Evolutionary conservation across 2,797 vertebrate genomes (phyloP), one percentile per base, ranked within the genome.

Genomic region (Paramormyrops hopkinsi): DNA sequence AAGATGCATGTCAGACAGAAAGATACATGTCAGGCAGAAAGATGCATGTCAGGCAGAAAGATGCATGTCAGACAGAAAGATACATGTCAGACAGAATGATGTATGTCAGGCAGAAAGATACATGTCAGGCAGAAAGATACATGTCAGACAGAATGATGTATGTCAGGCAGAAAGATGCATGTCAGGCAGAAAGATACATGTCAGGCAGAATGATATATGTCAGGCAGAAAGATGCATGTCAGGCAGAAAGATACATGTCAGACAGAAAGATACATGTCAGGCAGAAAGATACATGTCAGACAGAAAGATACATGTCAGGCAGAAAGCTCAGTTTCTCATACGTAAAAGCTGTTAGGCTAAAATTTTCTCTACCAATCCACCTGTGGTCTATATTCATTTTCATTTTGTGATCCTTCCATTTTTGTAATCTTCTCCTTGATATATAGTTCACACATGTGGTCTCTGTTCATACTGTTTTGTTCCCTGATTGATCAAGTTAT

Each of bases 81-180:
- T 46, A n/a, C 87, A 87, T 69, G n/a, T 69, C 46, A 48, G 46
- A 2, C 46, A 8, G 46, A 8, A 48, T 8, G 46, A 48, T 8
- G 0, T 7, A 48, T 48, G 5, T 46, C 44, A 46, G 6, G 6
- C 44, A 6, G 89, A 33, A 87, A 87, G 51, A 65, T 46, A n/a
- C 87, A 87, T 69, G n/a, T 73, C 76, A 88, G 88, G 88, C 56
- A 90, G 89, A 65, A 87, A 87, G 69, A 65, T 48, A 50, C 87
- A 87, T 73, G 22, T 33, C 51, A 54, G 51, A 6, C 44, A 46
- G 44, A 46, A 46, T 8, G 44, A 46, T 46, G 1, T 17, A 51
- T 69, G 51, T 53, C 11, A 51, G 50, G 1, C 50, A 14, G 50
- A 14, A 51, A 51, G 50, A 51, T 14, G 0, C 50, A 88, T 29